A percentile compares a stretch with the other conserved stretches of the same genome.
phyloP scores from a whole-genome alignment of 1,140 invertebrate genomes.

The Marisa cornuarietis region DNA sequence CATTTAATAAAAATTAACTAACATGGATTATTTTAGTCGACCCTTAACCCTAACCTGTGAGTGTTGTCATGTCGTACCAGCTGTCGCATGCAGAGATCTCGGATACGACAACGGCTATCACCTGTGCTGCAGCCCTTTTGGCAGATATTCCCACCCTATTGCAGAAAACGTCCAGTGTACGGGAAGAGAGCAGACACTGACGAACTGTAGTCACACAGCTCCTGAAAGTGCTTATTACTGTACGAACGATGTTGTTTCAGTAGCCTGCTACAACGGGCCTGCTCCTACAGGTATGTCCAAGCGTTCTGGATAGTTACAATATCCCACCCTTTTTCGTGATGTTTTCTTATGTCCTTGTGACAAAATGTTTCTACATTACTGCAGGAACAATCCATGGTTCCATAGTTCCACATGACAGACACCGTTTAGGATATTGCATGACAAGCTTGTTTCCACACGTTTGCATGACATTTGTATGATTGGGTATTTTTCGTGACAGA shows the following conservation, averaged over 20 bases:
- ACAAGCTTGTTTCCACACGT: not conserved
- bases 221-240: not conserved
- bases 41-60: not conserved
- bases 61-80: slow-evolving; percentile 21
- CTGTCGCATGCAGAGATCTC: slow-evolving; percentile 48
- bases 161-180: slow-evolving; percentile 40
- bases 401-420: no score
- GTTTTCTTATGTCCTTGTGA: no score
- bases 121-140: slow-evolving; percentile 46
- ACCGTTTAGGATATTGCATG: not conserved
- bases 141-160: slow-evolving; percentile 32
- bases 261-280: slow-evolving; percentile 48
- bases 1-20: no score
- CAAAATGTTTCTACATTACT: no score
- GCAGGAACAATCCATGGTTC: no score
- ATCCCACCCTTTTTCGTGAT: not conserved
- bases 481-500: not conserved
- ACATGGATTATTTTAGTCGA: no score
- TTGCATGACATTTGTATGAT: not conserved
- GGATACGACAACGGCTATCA: slow-evolving; percentile 42
- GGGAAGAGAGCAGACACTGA: slow-evolving; percentile 39
- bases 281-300: slow-evolving; percentile 8
- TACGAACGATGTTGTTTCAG: slow-evolving; percentile 35
- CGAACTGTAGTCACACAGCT: slow-evolving; percentile 29
- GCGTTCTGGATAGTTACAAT: not conserved